A percentile compares a stretch with the other conserved stretches of the same genome.
Evolutionary conservation across 2,888 invertebrate species (phyloP).

Genomic region (Cyaniris semiargus): DNA sequence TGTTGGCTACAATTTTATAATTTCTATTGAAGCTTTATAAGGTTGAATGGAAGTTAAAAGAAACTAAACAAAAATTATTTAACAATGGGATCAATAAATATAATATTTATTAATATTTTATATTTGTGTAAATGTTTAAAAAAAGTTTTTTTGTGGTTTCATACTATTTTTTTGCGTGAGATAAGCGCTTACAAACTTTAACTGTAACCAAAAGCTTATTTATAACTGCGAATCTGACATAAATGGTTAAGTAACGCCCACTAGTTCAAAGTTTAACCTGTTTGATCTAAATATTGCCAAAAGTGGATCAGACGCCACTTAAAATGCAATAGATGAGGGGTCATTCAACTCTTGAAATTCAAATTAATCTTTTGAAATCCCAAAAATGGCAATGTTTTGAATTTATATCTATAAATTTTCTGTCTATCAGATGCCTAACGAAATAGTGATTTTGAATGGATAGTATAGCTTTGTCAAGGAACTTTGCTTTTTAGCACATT

Average conservation of each 20-base stretch:
- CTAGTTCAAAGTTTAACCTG: conserved; percentile 10
- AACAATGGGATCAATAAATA: not conserved
- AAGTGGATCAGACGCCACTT: conserved; percentile 3
- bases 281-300: conserved; percentile 26
- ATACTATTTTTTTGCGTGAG: not conserved
- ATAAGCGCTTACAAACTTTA: not conserved
- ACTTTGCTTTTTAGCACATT: no score
- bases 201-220: not conserved
- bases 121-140: not conserved
- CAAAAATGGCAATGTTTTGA: not conserved
- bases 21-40: not conserved
- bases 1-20: not conserved
- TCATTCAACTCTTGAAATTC: conserved; percentile 14
- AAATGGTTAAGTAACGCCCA: not conserved
- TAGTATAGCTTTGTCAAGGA: no score
- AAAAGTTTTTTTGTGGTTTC: not conserved
- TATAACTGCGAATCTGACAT: not conserved
- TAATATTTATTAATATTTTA: not conserved
- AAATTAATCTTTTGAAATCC: not conserved
- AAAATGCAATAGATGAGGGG: conserved; percentile 1
- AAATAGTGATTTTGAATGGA: no score
- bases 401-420: not conserved
- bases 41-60: not conserved
- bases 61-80: not conserved
- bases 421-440: no score